These are phyloP conservation scores for Halocynthia roretzi DNA, from an alignment of 23 tunicate species.

Conservation along the genomic window DNA sequence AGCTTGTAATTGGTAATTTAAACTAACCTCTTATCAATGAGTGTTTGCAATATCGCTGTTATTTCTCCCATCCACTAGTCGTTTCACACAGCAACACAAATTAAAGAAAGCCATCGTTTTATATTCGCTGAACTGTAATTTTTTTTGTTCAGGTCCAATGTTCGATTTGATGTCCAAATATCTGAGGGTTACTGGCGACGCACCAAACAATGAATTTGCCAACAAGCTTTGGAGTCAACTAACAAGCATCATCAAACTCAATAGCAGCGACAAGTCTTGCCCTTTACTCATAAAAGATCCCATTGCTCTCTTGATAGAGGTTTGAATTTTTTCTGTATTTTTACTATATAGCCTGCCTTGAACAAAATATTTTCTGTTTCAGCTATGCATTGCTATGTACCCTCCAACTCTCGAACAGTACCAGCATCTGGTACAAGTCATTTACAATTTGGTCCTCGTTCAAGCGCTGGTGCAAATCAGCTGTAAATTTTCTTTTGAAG, in stretches of 20 bases:
- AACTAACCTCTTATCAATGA: background rate
- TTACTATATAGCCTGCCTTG: no score
- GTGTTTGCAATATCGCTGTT: background rate
- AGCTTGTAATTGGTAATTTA: conserved; percentile 41
- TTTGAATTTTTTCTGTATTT: conserved; percentile 9
- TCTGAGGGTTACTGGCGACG: background rate
- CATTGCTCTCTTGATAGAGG: conserved; percentile 39
- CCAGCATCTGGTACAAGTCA: conserved; percentile 22
- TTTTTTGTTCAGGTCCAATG: conserved; percentile 12
- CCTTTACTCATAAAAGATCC: conserved; percentile 52
- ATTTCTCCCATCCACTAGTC: no score
- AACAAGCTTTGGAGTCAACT: conserved; percentile 1
- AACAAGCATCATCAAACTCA: background rate
- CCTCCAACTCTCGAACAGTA: conserved; percentile 24
- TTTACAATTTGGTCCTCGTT: conserved; percentile 49
- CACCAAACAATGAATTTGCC: conserved; percentile 5
- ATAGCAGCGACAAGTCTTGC: background rate
- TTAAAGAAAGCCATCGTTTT: no score
- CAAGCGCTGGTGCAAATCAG: conserved; percentile 37
- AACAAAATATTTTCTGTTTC: background rate
- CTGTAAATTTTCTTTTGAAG: conserved; percentile 60
- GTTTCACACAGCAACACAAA: no score
- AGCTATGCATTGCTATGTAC: conserved; percentile 16
- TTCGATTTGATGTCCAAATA: conserved; percentile 6
- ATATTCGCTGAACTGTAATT: background rate